These are phyloP conservation scores for Loriculus beryllinus DNA, from an alignment of 2,797 vertebrate species.

Conservation along the genomic window DNA sequence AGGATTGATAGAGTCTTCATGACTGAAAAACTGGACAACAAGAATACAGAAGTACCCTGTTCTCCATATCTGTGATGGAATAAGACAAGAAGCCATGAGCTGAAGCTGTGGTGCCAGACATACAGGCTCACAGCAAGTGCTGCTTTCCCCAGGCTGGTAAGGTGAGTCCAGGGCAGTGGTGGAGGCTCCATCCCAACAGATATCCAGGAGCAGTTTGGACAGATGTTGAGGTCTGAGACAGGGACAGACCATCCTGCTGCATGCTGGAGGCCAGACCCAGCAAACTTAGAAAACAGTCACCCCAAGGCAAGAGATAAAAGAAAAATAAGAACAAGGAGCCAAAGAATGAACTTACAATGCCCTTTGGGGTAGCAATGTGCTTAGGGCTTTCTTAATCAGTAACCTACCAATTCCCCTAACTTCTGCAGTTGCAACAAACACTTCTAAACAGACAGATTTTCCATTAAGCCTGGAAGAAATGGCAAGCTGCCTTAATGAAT, in stretches of 20 bases:
- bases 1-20: background rate
- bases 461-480: constrained; percentile 54
- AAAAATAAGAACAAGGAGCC: background rate
- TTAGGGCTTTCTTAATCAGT: constrained; percentile 27
- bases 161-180: background rate
- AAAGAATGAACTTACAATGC: constrained; percentile 36
- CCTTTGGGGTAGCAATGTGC: background rate
- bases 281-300: background rate
- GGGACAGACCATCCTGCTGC: background rate
- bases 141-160: background rate
- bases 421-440: constrained; percentile 6
- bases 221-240: background rate
- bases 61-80: background rate
- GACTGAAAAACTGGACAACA: background rate
- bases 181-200: background rate
- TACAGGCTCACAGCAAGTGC: accelerated
- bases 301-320: background rate
- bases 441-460: constrained; percentile 54
- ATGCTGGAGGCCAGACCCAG: background rate
- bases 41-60: background rate
- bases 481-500: constrained; percentile 66
- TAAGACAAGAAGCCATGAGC: background rate
- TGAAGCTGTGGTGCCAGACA: background rate
- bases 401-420: background rate
- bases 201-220: background rate